These are phyloP conservation scores for Mormyrus lacerda DNA, from an alignment of 2,113 vertebrate genomes.

Conservation along the genomic window DNA sequence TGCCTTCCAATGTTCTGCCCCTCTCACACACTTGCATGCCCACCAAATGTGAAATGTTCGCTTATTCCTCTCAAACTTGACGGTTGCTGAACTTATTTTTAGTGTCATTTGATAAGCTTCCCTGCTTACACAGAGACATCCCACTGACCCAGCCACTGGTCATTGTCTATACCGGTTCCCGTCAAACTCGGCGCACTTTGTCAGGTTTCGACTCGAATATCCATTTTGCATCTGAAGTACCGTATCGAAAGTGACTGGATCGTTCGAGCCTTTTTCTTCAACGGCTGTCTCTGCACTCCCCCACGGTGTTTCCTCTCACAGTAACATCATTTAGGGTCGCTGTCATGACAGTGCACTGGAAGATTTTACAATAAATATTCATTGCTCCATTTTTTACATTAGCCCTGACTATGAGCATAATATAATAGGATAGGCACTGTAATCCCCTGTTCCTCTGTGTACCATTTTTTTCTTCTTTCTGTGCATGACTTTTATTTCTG, in stretches of 20 bases:
- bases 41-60: slow-evolving; percentile 67
- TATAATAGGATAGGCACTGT: slow-evolving; percentile 71
- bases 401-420: slow-evolving; percentile 50
- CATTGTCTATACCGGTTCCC: slow-evolving; percentile 98
- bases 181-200: slow-evolving; percentile 92
- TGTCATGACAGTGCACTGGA: slow-evolving; percentile 74
- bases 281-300: slow-evolving; percentile 77
- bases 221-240: slow-evolving; percentile 91
- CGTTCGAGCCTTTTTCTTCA: slow-evolving; percentile 93
- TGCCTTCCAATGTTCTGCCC: slow-evolving; percentile 56
- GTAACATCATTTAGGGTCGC: slow-evolving; percentile 82
- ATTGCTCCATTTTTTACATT: slow-evolving; percentile 50
- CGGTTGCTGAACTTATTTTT: slow-evolving; percentile 99
- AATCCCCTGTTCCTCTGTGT: slow-evolving; percentile 61
- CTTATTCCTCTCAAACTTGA: slow-evolving; percentile 77
- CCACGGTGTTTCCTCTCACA: slow-evolving; percentile 70
- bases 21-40: slow-evolving; percentile 62
- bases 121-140: slow-evolving; percentile 84
- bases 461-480: slow-evolving; percentile 35
- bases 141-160: slow-evolving; percentile 99
- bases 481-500: slow-evolving; percentile 34
- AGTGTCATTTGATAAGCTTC: slow-evolving; percentile 98
- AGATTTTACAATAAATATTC: slow-evolving; percentile 64
- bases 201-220: slow-evolving; percentile 99
- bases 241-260: slow-evolving; percentile 98